Evolutionary conservation across 2,888 invertebrate species (phyloP).

Genomic region (Dilophus febrilis): DNA sequence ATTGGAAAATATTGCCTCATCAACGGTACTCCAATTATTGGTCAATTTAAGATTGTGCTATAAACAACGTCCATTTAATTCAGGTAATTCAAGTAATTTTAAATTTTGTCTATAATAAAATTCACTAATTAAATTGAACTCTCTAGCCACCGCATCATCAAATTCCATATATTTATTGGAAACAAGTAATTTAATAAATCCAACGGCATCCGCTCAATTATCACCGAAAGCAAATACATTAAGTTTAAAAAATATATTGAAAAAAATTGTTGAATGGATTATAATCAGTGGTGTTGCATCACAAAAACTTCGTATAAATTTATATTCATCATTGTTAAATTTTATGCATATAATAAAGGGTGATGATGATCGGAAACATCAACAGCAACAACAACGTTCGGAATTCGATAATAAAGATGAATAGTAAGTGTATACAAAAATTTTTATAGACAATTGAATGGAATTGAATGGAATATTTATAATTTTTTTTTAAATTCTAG

Average conservation of each 20-base stretch:
- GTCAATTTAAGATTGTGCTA: constrained; percentile 60
- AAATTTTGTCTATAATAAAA: background rate
- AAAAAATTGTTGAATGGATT: constrained; percentile 69
- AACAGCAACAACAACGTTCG: constrained; percentile 19
- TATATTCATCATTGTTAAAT: constrained; percentile 70
- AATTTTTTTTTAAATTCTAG: constrained; percentile 23
- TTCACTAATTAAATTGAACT: background rate
- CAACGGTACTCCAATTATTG: constrained; percentile 58
- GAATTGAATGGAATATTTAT: background rate
- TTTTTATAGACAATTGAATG: too few relatives aligned
- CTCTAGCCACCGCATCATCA: background rate
- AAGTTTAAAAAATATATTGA: constrained; percentile 51
- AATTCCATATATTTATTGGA: constrained; percentile 1
- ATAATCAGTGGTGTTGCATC: constrained; percentile 61
- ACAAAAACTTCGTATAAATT: constrained; percentile 68
- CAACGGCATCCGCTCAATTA: constrained; percentile 8
- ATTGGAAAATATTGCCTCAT: constrained; percentile 60
- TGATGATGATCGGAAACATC: background rate
- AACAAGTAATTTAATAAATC: constrained; percentile 7
- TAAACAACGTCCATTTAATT: constrained; percentile 13
- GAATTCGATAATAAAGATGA: constrained; percentile 25
- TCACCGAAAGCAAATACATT: constrained; percentile 43
- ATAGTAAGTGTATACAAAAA: constrained; percentile 13
- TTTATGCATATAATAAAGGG: constrained; percentile 54
- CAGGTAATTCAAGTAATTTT: background rate